phyloP scores from a whole-genome alignment of 2,888 invertebrate species.

The Tetrapedia diversipes region DNA sequence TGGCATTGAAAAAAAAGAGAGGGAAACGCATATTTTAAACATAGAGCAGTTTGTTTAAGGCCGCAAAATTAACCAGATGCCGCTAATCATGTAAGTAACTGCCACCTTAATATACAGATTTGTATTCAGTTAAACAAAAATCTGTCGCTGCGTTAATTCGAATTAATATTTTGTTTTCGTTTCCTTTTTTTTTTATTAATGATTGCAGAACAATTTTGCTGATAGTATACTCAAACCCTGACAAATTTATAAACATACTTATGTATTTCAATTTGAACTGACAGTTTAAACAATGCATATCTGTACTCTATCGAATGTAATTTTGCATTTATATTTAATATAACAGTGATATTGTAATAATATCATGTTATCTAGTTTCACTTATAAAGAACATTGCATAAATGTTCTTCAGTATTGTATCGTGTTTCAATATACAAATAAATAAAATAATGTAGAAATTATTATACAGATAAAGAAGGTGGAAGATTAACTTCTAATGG shows the following conservation, averaged over 20 bases:
- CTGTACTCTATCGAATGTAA: not conserved
- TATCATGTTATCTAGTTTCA: not conserved
- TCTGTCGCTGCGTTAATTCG: not conserved
- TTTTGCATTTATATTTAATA: too few relatives aligned
- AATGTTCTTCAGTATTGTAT: not conserved
- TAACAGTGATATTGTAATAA: constrained; percentile 3
- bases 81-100: constrained; percentile 88
- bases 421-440: not conserved
- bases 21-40: constrained; percentile 88
- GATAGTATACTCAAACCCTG: constrained; percentile 89
- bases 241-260: constrained; percentile 88
- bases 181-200: too few relatives aligned
- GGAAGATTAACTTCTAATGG: constrained; percentile 81
- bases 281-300: not conserved
- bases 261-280: constrained; percentile 89
- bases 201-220: constrained; percentile 88
- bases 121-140: not conserved
- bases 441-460: not conserved
- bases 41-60: constrained; percentile 94
- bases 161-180: constrained; percentile 52
- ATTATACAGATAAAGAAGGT: constrained; percentile 76
- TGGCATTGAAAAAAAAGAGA: constrained; percentile 90
- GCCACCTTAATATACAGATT: not conserved
- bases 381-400: not conserved
- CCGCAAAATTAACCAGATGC: constrained; percentile 97